Base-by-base conservation (phyloP, 2,888 invertebrate species). In the Salpingus planirostris region DNA sequence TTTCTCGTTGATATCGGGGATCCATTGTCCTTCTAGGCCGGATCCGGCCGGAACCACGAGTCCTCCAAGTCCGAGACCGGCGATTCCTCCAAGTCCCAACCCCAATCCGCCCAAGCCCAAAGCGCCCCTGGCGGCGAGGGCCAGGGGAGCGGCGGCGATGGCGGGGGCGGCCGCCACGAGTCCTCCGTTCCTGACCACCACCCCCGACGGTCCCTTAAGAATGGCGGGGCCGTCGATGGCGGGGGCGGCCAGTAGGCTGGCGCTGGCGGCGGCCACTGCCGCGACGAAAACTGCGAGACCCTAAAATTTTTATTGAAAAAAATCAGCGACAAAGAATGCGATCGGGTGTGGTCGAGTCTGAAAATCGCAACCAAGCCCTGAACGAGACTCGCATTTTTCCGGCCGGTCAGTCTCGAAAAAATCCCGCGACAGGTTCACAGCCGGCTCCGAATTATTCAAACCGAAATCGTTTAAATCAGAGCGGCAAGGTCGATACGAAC, bases 21-120 rank as follows among this genome's bases (percentile, higher is more conserved):
- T 44, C 27, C 47, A 52, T 27, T 43, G 46, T 24, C 50, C 52
- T 29, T 49, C 50, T 3, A 33, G 29, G 12, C 43, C 43, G 14
- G 27, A 21, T 7, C 37, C 38, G 6, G 51, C 40, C 3, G 48
- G 47, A n/a, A 40, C 44, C 22, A 52, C 31, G n/a, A 42, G 28
- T 41, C 44, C 7, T 25, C 29, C 29, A 11, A 35, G 35, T 1
- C 14, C 30, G 13, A 30, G 11, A 13, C 23, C 28, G 31, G 42
- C 36, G 14, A 42, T 27, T 41, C 44, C 7, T 25, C 29, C 29
- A 11, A 35, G 35, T 1, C 14, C 30, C 15, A 30, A 11, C 13
- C 23, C 28, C 7, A 8, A 24, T 11, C 3, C n/a, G n/a, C n/a
- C 24, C 24, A 8, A 24, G 11, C 11, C 18, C 18, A 18, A 8